Percentiles rank a stretch among this genome's conserved stretches.
Conservation (phyloP, 2,797 vertebrate genomes). For the Pangasius mekongensis region DNA sequence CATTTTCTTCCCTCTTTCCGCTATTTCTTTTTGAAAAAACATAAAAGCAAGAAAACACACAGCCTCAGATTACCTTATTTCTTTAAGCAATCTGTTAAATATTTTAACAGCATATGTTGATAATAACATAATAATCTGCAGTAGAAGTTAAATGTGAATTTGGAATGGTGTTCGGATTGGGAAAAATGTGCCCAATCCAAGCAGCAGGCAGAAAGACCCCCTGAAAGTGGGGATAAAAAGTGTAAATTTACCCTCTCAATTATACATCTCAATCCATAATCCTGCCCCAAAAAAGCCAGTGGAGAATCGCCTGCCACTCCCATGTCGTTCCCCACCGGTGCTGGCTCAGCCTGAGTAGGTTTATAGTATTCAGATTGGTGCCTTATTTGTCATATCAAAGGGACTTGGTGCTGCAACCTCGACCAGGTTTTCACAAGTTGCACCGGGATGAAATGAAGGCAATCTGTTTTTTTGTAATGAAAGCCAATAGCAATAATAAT, state of each 20-base stretch:
- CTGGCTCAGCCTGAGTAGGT: slow-evolving; percentile 74
- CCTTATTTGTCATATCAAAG: slow-evolving; percentile 73
- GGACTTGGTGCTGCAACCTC: slow-evolving; percentile 69
- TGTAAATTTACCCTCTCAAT: slow-evolving; percentile 84
- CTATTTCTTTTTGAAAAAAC: slow-evolving; percentile 63
- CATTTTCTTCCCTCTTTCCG: slow-evolving; percentile 64
- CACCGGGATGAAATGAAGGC: background rate
- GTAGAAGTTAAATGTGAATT: slow-evolving; percentile 7
- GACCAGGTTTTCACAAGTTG: slow-evolving; percentile 59
- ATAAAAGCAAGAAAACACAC: slow-evolving; percentile 46
- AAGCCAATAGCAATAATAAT: slow-evolving; percentile 32
- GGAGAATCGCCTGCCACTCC: slow-evolving; percentile 79
- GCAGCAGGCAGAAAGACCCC: slow-evolving; percentile 76
- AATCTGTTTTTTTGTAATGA: background rate
- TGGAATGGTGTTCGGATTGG: slow-evolving; percentile 11
- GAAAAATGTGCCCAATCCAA: slow-evolving; percentile 73
- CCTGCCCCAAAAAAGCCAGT: slow-evolving; percentile 79
- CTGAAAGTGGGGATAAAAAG: slow-evolving; percentile 82
- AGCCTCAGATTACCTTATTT: slow-evolving; percentile 7
- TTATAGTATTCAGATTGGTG: slow-evolving; percentile 74
- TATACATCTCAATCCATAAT: slow-evolving; percentile 85
- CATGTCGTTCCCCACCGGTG: slow-evolving; percentile 75
- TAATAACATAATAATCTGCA: background rate
- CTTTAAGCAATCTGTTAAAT: background rate
- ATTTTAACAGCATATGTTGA: background rate